These are phyloP conservation scores for Cylindroiulus punctatus DNA, from an alignment of 2,888 invertebrate species.

Conservation along the genomic window DNA sequence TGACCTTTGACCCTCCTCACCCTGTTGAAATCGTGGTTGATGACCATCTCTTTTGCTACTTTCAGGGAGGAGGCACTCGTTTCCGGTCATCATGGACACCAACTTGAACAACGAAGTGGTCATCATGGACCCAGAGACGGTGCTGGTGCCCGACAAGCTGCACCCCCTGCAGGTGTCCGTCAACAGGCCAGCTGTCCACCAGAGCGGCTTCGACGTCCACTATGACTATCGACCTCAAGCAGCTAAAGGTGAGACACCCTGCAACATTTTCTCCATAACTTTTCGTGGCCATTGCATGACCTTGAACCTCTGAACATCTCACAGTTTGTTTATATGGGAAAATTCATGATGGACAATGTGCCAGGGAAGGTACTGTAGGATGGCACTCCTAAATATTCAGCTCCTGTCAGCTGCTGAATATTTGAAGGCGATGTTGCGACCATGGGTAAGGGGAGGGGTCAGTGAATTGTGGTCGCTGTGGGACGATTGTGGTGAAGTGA, in stretches of 20 bases:
- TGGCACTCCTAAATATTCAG: too few relatives aligned
- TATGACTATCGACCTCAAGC: constrained; percentile 36
- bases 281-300: background rate
- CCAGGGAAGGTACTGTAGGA: too few relatives aligned
- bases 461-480: too few relatives aligned
- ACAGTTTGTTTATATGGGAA: too few relatives aligned
- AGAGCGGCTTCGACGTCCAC: constrained; percentile 49
- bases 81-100: constrained; percentile 53
- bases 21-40: background rate
- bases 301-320: too few relatives aligned
- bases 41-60: background rate
- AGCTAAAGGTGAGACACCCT: background rate
- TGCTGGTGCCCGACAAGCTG: constrained; percentile 53
- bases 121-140: background rate
- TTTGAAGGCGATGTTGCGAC: too few relatives aligned
- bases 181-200: constrained; percentile 51
- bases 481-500: too few relatives aligned
- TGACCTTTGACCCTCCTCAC: too few relatives aligned
- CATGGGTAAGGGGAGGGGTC: too few relatives aligned
- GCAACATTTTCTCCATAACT: too few relatives aligned
- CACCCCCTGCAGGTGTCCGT: constrained; percentile 52
- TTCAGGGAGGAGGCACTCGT: constrained; percentile 53
- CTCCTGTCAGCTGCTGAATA: too few relatives aligned
- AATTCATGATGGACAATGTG: too few relatives aligned
- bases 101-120: background rate